Evolutionary conservation across 2,888 invertebrate species (phyloP).

Genomic region (Lathronympha strigana): DNA sequence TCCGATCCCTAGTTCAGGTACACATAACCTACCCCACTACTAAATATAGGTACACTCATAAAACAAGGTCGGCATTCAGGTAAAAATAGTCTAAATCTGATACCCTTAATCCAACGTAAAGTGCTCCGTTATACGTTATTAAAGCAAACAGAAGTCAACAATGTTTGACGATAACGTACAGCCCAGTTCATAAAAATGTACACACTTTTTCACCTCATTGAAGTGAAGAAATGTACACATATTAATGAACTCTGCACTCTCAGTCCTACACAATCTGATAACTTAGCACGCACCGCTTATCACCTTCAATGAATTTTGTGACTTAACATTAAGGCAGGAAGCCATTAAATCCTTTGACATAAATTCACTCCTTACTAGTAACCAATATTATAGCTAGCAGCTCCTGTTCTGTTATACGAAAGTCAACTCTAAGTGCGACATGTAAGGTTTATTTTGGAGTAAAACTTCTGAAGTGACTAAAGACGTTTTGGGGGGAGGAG

Average conservation of each 20-base stretch:
- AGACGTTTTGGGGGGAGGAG: neutral
- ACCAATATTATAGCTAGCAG: neutral
- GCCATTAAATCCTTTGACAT: constrained; percentile 31
- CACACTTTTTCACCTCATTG: too few relatives aligned
- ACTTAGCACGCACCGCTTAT: constrained; percentile 33
- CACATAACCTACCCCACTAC: too few relatives aligned
- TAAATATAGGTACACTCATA: too few relatives aligned
- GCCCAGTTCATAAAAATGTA: too few relatives aligned
- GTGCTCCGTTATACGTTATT: constrained; percentile 1
- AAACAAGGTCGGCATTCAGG: neutral
- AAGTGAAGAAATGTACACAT: too few relatives aligned
- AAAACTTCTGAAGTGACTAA: neutral
- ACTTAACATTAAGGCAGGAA: constrained; percentile 32
- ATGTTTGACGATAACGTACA: constrained; percentile 15
- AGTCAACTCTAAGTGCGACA: neutral
- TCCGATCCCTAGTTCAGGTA: too few relatives aligned
- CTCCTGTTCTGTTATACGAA: neutral
- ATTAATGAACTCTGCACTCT: too few relatives aligned
- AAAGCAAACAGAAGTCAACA: constrained; percentile 10
- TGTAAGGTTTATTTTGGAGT: neutral
- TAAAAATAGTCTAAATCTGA: constrained; percentile 3
- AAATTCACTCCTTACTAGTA: constrained; percentile 28
- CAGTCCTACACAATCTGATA: constrained; percentile 29
- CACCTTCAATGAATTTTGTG: constrained; percentile 30
- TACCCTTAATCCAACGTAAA: neutral